Base-by-base conservation (phyloP, 2,888 invertebrate species). In the Drosophila limbata region DNA sequence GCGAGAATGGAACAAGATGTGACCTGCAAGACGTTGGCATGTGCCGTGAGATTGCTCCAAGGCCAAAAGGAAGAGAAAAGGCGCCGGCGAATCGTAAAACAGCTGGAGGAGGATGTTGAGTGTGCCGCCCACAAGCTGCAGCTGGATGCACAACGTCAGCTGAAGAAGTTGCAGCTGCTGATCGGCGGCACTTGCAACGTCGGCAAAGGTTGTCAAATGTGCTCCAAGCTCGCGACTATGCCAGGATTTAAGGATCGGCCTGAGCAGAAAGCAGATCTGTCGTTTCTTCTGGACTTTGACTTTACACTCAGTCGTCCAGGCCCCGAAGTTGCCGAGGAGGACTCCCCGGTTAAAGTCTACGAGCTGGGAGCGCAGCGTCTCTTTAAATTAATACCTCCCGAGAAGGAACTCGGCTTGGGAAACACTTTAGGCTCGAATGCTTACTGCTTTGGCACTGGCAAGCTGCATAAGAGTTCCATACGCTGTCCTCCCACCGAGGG, bases 31-130 rank as follows among this genome's bases (percentile, higher is more conserved):
- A 45, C 63, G 3, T 0, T 67, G 39, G 31, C 63, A 10, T 72
- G 61, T 1, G 77, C 72, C 52, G 28, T 72, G 33, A 3, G 39
- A 1, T 5, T 69, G n/a, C 1, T 82, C 9, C 44, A 72, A 44
- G 8, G 67, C 1, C 3, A 21, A 0, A 33, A 53, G 21, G 13
- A 51, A 0, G 25, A 28, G 11, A 10, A 11, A 1, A 56, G 71
- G 0, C 52, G 50, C 0, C 11, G 62, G 4, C 37, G 48, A 0
- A 71, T 88, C 4, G 8, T 70, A 0, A 28, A 51, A 0, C 55
- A 73, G 8, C 19, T 84, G 45, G 88, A 86, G 55, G 28, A 11
- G 0, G 81, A 80, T 11, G 65, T 83, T 0, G 25, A 68, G 3
- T 4, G 28, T 1, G 70, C 75, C 3, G 69, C 67, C 0, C n/a